Conservation (phyloP, 2,797 vertebrate species). For the Darevskia nairensis region DNA sequence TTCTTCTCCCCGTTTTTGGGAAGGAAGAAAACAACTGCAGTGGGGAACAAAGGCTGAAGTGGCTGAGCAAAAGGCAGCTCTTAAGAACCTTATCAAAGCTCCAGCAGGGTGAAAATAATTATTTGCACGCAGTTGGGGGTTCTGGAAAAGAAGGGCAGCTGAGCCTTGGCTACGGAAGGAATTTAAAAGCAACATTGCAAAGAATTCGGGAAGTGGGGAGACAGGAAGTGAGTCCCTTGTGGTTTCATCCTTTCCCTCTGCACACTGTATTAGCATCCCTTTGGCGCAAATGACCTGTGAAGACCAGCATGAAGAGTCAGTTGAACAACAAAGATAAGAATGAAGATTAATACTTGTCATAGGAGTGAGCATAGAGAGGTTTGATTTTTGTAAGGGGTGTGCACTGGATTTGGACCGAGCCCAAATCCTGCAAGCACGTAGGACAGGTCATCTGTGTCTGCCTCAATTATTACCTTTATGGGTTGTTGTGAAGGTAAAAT, state of each 20-base stretch:
- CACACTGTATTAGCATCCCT: not conserved
- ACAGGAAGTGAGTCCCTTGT: slow-evolving; percentile 26
- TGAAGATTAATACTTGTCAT: no score
- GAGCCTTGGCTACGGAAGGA: slow-evolving; percentile 65
- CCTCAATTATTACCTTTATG: no score
- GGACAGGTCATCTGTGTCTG: no score
- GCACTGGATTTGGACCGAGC: no score
- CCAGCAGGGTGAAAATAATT: slow-evolving; percentile 72
- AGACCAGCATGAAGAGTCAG: no score
- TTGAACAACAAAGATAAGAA: no score
- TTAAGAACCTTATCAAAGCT: slow-evolving; percentile 75
- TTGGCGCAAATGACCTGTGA: not conserved
- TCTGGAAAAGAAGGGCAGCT: slow-evolving; percentile 65
- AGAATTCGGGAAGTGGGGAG: slow-evolving; percentile 39
- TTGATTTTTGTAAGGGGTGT: no score
- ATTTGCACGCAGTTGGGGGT: slow-evolving; percentile 72
- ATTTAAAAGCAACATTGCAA: slow-evolving; percentile 60
- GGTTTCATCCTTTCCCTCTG: not conserved
- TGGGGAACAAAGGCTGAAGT: slow-evolving; percentile 73
- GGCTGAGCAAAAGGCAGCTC: slow-evolving; percentile 71
- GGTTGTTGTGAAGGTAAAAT: no score
- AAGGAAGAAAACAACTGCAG: slow-evolving; percentile 68
- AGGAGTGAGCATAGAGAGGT: no score
- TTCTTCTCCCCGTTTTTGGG: not conserved
- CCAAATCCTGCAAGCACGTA: no score